Base-by-base conservation (phyloP, 2,797 vertebrate species). In the Crotalus adamanteus region DNA sequence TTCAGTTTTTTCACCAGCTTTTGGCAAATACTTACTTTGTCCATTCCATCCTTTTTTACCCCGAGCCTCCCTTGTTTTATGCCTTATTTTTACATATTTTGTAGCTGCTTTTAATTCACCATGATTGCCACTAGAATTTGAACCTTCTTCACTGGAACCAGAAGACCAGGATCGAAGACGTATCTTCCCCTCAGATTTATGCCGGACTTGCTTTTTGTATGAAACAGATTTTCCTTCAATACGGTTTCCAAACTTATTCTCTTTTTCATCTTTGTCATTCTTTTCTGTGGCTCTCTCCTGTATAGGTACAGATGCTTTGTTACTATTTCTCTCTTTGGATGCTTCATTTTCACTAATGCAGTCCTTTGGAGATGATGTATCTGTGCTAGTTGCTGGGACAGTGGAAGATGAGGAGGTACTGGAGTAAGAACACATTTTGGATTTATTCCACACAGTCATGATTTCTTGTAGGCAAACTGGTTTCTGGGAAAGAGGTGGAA, bases 371-470 rank as follows among this genome's bases (percentile, higher is more conserved):
- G 99, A 99, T 94, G 99, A 99, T 92, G 99, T 99, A 96, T 99
- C 99, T 0, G 99, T 99, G 98, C 99, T 99, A 95, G 99, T 99
- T 96, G 99, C 98, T 90, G 99, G 99, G 95, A 98, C 99, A 91
- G 99, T 99, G 96, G 99, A 99, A 93, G 99, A 99, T 18, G 98
- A 98, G 63, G 99, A 99, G 95, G 99, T 99, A 97, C 99, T 99
- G 92, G 99, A 99, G 97, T 98, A 99, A 95, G 99, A 97, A 91
- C 98, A 98, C 94, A 98, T 98, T 97, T 99, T 99, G 91, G 99
- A 98, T 97, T 99, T 99, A 98, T 99, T 99, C 99, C 99, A 99
- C 96, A 99, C 99, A 0, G 99, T 99, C 99, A 99, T 99, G 94
- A 99, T 99, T 98, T 99, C 99, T 97, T 99, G 99, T 97, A 99